Percentiles rank a stretch among this genome's conserved stretches.
phyloP scores from a whole-genome alignment of 2,797 vertebrate species.

The Serranus cabrilla region DNA sequence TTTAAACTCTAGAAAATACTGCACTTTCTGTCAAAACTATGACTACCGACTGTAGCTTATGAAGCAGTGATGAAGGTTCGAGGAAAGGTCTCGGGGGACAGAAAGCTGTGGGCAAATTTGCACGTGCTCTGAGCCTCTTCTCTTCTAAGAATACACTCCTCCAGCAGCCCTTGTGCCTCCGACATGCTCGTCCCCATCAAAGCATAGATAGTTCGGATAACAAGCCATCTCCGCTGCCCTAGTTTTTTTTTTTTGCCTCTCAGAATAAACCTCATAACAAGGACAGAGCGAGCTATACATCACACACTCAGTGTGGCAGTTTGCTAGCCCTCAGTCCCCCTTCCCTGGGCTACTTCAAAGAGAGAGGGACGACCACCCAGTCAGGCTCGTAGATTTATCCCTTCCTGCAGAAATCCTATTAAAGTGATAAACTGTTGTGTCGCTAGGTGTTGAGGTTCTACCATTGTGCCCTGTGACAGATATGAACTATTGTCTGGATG shows the following conservation, averaged over 20 bases:
- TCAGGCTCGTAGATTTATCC: slow-evolving; percentile 61
- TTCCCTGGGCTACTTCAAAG: slow-evolving; percentile 62
- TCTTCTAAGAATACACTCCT: slow-evolving; percentile 67
- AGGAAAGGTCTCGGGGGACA: slow-evolving; percentile 59
- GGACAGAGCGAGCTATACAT: slow-evolving; percentile 66
- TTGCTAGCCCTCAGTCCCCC: slow-evolving; percentile 31
- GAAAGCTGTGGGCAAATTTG: slow-evolving; percentile 49
- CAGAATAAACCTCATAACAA: slow-evolving; percentile 75
- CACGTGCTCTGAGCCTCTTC: slow-evolving; percentile 44
- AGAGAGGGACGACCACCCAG: slow-evolving; percentile 65
- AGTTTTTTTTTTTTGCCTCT: slow-evolving; percentile 59
- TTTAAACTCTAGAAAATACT: slow-evolving; percentile 19
- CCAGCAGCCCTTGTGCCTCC: slow-evolving; percentile 54
- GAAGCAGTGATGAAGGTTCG: slow-evolving; percentile 48
- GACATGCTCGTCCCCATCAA: slow-evolving; percentile 72
- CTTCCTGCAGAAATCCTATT: slow-evolving; percentile 75
- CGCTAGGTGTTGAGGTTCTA: slow-evolving; percentile 53
- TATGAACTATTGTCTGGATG: slow-evolving; percentile 51
- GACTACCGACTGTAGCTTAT: slow-evolving; percentile 24
- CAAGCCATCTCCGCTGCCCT: slow-evolving; percentile 76
- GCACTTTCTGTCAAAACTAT: slow-evolving; percentile 3
- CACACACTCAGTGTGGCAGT: slow-evolving; percentile 41
- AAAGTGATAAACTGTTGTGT: slow-evolving; percentile 75
- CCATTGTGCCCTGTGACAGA: slow-evolving; percentile 52
- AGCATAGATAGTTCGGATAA: slow-evolving; percentile 76